Conservation (phyloP, 2,113 vertebrate species). For the Hucho hucho region DNA sequence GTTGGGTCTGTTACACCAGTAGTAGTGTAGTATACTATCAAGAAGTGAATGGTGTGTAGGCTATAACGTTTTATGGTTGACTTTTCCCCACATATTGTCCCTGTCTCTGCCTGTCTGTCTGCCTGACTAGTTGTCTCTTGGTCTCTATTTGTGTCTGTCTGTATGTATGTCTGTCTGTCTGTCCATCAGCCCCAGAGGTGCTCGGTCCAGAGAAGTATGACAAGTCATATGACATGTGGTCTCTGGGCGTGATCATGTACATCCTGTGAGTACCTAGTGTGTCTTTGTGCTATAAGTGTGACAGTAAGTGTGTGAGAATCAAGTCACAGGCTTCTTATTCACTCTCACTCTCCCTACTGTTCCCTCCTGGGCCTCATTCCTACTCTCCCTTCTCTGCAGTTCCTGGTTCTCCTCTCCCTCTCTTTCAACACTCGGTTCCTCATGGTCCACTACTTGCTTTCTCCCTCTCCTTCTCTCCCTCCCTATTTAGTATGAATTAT, state of each 20-base stretch:
- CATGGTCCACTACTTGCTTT: neutral
- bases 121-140: neutral
- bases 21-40: too few species aligned
- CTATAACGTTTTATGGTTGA: too few species aligned
- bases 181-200: conserved; percentile 88
- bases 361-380: too few species aligned
- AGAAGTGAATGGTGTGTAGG: too few species aligned
- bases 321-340: neutral
- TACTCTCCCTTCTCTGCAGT: neutral
- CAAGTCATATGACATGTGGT: conserved; percentile 99
- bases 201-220: conserved; percentile 98
- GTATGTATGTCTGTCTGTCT: conserved; percentile 9
- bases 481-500: neutral
- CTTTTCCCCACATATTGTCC: neutral
- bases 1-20: neutral
- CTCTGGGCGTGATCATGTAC: conserved; percentile 97
- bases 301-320: neutral
- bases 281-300: neutral
- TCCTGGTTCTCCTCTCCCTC: neutral
- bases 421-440: neutral
- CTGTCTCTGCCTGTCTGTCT: neutral
- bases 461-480: neutral
- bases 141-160: neutral
- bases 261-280: conserved; percentile 88
- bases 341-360: too few species aligned